Evolutionary conservation across 1,140 invertebrate genomes (phyloP), one percentile per base, ranked within the genome.

Genomic region (Tetragonula clypearis): DNA sequence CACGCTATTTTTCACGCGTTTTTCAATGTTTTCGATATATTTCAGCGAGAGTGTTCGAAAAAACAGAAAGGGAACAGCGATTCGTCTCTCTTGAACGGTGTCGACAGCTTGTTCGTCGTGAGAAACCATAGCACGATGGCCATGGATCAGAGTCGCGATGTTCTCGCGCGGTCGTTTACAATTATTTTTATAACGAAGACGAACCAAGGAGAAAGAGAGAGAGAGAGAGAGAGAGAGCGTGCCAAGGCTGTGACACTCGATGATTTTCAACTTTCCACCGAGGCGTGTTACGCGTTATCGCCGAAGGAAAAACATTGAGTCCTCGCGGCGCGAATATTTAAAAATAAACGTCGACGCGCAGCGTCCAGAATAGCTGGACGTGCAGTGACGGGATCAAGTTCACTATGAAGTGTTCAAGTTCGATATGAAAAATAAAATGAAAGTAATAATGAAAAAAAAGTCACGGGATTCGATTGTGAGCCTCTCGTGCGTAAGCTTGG

Each of bases 141-240:
- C 41, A 41, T 1, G 35, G 60, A 65, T 78, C 35, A 60, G 35
- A 65, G 65, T 78, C 75, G 75, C 23, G 58, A 62, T n/a, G 73
- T 30, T 26, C 23, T 15, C 23, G 19, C 23, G 11, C 8, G 55
- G 35, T 26, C 49, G 53, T 60, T 41, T 15, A 76, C 60, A 76
- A 76, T 56, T 78, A 78, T 78, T 78, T 78, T 78, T 78, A 78
- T 78, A 35, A 35, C 75, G 75, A 26, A 65, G 58, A 78, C 58
- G 35, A 78, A 49, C 41, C 58, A 11, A 17, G 74, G 73, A 75
- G 8, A 23, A 9, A 15, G 71, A 49, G 6, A 15, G n/a, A 53
- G 14, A 17, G 74, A 62, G 73, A 75, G 15, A 23, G 15, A 15
- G 71, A 49, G 14, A 15, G n/a, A 53, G 72, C 6, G 17, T 21